These are phyloP conservation scores for Chascanopsetta lugubris DNA, from an alignment of 2,113 vertebrate genomes.

Conservation along the genomic window DNA sequence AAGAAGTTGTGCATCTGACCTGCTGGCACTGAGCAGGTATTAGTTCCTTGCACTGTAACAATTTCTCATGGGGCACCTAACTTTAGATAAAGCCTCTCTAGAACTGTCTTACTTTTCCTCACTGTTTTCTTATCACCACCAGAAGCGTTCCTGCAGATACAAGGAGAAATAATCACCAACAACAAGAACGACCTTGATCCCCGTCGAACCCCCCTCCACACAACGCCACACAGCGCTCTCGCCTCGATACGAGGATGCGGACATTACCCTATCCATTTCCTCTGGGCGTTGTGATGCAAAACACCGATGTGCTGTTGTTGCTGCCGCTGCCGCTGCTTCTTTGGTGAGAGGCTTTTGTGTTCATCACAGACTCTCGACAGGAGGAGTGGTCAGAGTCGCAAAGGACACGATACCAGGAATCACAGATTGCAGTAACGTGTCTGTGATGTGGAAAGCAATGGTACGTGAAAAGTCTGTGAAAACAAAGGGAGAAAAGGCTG, in stretches of 20 bases:
- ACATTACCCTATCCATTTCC: slow-evolving; percentile 55
- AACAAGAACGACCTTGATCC: slow-evolving; percentile 76
- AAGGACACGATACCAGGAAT: slow-evolving; percentile 39
- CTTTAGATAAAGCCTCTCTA: slow-evolving; percentile 47
- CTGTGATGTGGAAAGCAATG: slow-evolving; percentile 24
- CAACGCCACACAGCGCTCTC: slow-evolving; percentile 36
- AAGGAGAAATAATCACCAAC: slow-evolving; percentile 70
- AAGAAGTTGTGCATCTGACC: slow-evolving; percentile 70
- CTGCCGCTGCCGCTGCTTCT: not conserved
- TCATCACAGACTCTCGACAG: slow-evolving; percentile 46
- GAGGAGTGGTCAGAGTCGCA: slow-evolving; percentile 35
- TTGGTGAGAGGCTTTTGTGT: slow-evolving; percentile 17
- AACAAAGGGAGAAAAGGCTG: not conserved
- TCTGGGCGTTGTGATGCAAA: slow-evolving; percentile 36
- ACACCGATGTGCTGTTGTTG: slow-evolving; percentile 34
- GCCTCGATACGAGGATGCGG: slow-evolving; percentile 43
- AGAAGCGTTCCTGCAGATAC: slow-evolving; percentile 56
- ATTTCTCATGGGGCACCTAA: slow-evolving; percentile 59
- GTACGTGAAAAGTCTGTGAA: slow-evolving; percentile 16
- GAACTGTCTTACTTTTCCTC: slow-evolving; percentile 44
- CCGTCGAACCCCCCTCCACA: slow-evolving; percentile 58
- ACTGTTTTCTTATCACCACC: slow-evolving; percentile 69
- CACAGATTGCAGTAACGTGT: slow-evolving; percentile 19
- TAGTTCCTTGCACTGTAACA: slow-evolving; percentile 59
- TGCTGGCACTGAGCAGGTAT: slow-evolving; percentile 71